Evolutionary conservation across 2,888 invertebrate species (phyloP).

Genomic region (Cynaeus angustus): DNA sequence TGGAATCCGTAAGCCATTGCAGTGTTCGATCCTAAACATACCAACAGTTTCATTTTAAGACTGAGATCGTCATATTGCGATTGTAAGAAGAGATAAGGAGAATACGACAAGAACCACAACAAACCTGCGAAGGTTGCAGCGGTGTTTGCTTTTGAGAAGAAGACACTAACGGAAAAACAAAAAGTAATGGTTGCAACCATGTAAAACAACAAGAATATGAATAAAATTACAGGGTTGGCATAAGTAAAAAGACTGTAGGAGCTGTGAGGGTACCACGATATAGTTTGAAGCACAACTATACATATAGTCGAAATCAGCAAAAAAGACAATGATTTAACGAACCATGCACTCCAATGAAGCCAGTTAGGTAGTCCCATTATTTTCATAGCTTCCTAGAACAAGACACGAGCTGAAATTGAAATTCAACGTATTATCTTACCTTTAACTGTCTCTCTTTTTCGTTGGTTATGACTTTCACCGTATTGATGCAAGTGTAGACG

Average conservation of each 20-base stretch:
- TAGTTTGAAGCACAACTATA: conserved; percentile 74
- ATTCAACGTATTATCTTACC: conserved; percentile 69
- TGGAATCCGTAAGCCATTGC: conserved; percentile 88
- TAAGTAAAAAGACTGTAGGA: conserved; percentile 80
- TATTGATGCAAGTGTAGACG: conserved; percentile 85
- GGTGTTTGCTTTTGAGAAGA: conserved; percentile 87
- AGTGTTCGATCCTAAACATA: conserved; percentile 83
- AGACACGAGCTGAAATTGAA: no score
- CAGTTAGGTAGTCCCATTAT: conserved; percentile 91
- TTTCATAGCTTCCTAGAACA: conserved; percentile 84
- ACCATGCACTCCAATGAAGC: conserved; percentile 92
- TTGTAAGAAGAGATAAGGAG: conserved; percentile 82
- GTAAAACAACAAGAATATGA: conserved; percentile 83
- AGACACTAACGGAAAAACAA: conserved; percentile 85
- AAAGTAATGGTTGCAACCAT: conserved; percentile 82
- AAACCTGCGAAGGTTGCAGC: conserved; percentile 86
- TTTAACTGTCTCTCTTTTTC: conserved; percentile 86
- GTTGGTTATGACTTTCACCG: conserved; percentile 81
- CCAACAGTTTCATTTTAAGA: conserved; percentile 75
- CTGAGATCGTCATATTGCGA: conserved; percentile 78
- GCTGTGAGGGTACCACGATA: conserved; percentile 66
- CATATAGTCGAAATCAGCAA: conserved; percentile 76
- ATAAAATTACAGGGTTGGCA: conserved; percentile 78
- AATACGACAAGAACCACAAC: conserved; percentile 83
- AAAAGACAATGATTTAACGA: conserved; percentile 82